A percentile compares a stretch with the other conserved stretches of the same genome.
phyloP scores from a whole-genome alignment of 2,113 vertebrate genomes.

The Notarius quadriscutis region DNA sequence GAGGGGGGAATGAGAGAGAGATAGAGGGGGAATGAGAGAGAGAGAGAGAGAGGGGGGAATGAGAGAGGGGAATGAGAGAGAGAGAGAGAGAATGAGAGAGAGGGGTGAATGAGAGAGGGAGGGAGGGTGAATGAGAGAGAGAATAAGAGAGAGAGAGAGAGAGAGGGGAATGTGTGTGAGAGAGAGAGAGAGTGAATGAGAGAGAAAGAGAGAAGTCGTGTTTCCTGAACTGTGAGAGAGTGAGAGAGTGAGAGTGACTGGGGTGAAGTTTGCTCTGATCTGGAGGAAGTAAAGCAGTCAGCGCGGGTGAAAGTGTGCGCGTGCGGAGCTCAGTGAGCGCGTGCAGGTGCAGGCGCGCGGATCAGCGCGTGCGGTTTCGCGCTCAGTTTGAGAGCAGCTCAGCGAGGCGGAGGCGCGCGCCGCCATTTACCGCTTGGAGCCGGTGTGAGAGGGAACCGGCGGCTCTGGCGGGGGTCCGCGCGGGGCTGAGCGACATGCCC shows the following conservation, averaged over 20 bases:
- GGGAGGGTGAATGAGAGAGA: too few species aligned
- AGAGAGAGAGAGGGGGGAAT: too few species aligned
- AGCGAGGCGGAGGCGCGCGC: conserved; percentile 8
- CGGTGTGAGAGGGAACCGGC: background rate
- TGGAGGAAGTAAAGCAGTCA: background rate
- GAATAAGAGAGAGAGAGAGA: too few species aligned
- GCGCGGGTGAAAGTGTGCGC: background rate
- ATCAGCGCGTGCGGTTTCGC: background rate
- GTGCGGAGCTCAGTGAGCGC: conserved; percentile 7
- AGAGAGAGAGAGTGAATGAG: too few species aligned
- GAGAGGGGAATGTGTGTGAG: too few species aligned
- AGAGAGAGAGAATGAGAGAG: too few species aligned
- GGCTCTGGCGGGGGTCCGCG: background rate
- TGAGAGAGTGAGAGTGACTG: too few species aligned
- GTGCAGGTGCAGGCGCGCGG: conserved; percentile 17
- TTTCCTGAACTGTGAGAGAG: background rate
- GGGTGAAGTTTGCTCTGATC: background rate
- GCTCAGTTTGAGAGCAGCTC: background rate
- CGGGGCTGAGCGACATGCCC: conserved; percentile 23
- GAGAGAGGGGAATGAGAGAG: too few species aligned
- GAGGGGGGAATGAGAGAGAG: too few species aligned
- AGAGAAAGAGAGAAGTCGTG: background rate
- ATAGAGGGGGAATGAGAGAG: too few species aligned
- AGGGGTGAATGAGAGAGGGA: too few species aligned
- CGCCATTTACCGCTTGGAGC: conserved; percentile 18